Conservation (phyloP, 1,140 invertebrate species). For the Asbolus verrucosus region DNA sequence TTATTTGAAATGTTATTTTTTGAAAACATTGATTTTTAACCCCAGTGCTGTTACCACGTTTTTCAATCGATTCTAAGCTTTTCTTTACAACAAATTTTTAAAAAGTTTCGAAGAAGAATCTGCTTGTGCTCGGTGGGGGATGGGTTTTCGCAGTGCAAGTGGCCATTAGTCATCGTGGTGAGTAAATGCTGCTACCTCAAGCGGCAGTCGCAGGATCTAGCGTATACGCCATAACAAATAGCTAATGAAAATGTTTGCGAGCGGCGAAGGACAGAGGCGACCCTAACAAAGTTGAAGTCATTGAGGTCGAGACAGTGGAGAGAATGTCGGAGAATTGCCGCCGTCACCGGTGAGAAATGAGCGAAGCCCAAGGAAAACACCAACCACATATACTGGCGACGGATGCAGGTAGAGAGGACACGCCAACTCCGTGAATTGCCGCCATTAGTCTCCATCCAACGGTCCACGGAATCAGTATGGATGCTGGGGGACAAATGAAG, state of each 20-base stretch:
- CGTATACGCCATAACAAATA: constrained; percentile 63
- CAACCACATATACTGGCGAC: constrained; percentile 51
- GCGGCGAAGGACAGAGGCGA: constrained; percentile 42
- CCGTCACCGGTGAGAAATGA: constrained; percentile 63
- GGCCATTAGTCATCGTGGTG: no score
- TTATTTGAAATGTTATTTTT: no score
- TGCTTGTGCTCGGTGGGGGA: no score
- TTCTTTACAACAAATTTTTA: no score
- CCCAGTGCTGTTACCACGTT: no score
- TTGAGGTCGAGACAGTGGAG: constrained; percentile 59
- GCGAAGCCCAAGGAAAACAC: constrained; percentile 55
- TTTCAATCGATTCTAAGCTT: no score
- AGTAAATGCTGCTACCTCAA: no score
- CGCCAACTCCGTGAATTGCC: constrained; percentile 61
- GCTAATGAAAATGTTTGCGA: constrained; percentile 63
- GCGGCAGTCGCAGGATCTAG: no score
- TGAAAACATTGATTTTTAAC: no score
- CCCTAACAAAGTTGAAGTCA: constrained; percentile 61
- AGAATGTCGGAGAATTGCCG: constrained; percentile 58
- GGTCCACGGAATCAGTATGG: constrained; percentile 58
- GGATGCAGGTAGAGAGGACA: constrained; percentile 59
- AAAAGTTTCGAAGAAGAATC: no score
- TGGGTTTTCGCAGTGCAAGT: no score
- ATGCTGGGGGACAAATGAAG: constrained; percentile 61
- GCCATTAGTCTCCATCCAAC: constrained; percentile 62